Evolutionary conservation across 2,113 vertebrate species (phyloP).

Genomic region (Ophthalmolycus amberensis): DNA sequence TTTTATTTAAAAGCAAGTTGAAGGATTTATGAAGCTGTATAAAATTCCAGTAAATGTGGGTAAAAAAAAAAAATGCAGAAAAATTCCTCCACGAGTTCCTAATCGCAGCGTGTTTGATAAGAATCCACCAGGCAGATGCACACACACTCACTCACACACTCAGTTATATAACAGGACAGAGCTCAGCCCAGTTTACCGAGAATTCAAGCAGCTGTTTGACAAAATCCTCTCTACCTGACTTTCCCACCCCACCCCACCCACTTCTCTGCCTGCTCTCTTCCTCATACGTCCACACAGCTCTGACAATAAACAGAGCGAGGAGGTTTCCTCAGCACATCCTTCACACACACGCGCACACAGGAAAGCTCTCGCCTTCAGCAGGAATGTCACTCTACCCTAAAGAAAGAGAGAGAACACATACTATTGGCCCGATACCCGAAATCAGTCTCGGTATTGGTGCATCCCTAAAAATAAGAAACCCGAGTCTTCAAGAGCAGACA

Average conservation of each 20-base stretch:
- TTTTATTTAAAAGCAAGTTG: neutral
- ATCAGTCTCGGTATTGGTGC: neutral
- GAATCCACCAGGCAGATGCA: constrained; percentile 45
- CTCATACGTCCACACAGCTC: constrained; percentile 37
- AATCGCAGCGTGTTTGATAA: constrained; percentile 33
- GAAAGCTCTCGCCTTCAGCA: constrained; percentile 38
- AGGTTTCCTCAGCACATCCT: constrained; percentile 62
- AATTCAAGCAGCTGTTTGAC: constrained; percentile 60
- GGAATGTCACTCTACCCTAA: constrained; percentile 40
- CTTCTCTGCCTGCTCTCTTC: constrained; percentile 5
- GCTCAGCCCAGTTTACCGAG: constrained; percentile 49
- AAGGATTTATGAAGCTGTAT: neutral
- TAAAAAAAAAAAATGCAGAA: neutral
- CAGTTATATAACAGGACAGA: constrained; percentile 68
- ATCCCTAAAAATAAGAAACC: neutral
- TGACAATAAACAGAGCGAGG: constrained; percentile 63
- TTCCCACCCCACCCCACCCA: constrained; percentile 18
- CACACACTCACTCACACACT: constrained; percentile 25
- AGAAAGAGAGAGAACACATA: constrained; percentile 17
- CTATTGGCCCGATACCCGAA: neutral
- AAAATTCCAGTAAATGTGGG: constrained; percentile 36
- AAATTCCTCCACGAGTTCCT: constrained; percentile 39
- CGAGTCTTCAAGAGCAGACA: neutral
- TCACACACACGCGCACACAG: constrained; percentile 42
- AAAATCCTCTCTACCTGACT: constrained; percentile 62